Evolutionary conservation across 2,797 vertebrate genomes (phyloP), one percentile per base, ranked within the genome.

Genomic region (Rhincodon typus): DNA sequence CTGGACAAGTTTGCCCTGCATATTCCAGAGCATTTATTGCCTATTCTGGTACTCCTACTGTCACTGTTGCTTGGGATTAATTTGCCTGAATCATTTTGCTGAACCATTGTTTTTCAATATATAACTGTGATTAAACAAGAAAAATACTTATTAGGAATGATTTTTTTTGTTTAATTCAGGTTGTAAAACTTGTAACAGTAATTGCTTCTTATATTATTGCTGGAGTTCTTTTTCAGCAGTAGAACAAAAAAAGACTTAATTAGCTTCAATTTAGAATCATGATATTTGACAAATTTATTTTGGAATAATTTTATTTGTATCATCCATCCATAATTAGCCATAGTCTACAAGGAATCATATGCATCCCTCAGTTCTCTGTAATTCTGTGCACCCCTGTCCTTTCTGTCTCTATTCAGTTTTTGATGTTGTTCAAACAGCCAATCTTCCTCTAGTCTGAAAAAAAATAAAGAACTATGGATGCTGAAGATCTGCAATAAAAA

Each of bases 81-180:
- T 19, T 84, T 17, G 1, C n/a, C 42, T 46, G 82, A 46, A 84
- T 84, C n/a, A 84, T 46, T 23, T 84, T 46, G 38, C 8, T 84
- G 82, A 84, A 25, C 21, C 38, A 46, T 84, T 84, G 42, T 84
- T 46, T 84, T 66, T 91, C n/a, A 91, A 34, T 57, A 17, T 57
- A 91, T 91, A n/a, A n/a, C 88, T n/a, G 57, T 66, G 34, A 13
- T 66, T 91, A 91, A 91, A n/a, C 30, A 57, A 66, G 62, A 57
- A 91, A 91, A 91, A n/a, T 34, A 91, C 53, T n/a, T n/a, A n/a
- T n/a, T n/a, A n/a, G n/a, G n/a, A n/a, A n/a, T n/a, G n/a, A 91
- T 91, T 91, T 62, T 87, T 77, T 10, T 91, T 66, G 57, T 66
- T n/a, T n/a, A 57, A 91, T 91, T 91, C 88, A 34, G 53, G 66